Evolutionary conservation across 2,888 invertebrate genomes (phyloP).

Genomic region (Tenthredo distinguenda): DNA sequence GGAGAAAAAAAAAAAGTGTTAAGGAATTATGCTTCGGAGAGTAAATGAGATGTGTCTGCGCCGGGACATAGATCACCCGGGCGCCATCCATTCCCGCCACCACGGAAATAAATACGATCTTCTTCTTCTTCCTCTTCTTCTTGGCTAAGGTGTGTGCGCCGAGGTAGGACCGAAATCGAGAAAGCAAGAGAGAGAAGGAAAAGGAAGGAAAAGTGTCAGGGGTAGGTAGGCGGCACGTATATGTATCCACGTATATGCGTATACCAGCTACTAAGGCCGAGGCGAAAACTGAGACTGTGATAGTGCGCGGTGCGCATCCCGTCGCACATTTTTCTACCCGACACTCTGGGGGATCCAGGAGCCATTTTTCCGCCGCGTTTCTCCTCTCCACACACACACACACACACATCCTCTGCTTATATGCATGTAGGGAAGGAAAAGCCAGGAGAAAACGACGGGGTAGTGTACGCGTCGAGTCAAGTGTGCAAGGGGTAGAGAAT

Average conservation of each 20-base stretch:
- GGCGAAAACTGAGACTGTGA: conserved; percentile 50
- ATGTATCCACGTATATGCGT: not conserved
- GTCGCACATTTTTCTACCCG: conserved; percentile 73
- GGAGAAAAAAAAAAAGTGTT: conserved; percentile 76
- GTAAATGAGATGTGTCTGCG: conserved; percentile 81
- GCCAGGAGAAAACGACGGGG: not conserved
- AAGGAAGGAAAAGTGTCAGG: conserved; percentile 45
- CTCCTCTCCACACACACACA: not conserved
- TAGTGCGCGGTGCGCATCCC: conserved; percentile 62
- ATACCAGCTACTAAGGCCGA: not conserved
- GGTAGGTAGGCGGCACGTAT: conserved; percentile 4
- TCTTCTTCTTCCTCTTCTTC: conserved; percentile 55
- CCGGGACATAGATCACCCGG: conserved; percentile 65
- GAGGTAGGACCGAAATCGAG: conserved; percentile 54
- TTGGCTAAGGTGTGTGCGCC: conserved; percentile 7
- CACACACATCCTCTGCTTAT: not conserved
- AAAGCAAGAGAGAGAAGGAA: conserved; percentile 37
- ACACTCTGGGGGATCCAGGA: conserved; percentile 70
- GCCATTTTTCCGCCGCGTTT: conserved; percentile 70
- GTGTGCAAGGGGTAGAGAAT: conserved; percentile 5
- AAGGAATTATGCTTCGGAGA: conserved; percentile 80
- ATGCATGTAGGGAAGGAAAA: not conserved
- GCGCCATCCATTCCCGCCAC: conserved; percentile 62
- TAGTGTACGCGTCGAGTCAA: conserved; percentile 28
- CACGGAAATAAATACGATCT: conserved; percentile 75